Evolutionary conservation across 1,140 invertebrate genomes (phyloP), one percentile per base, ranked within the genome.

Genomic region (Bemisia tabaci): DNA sequence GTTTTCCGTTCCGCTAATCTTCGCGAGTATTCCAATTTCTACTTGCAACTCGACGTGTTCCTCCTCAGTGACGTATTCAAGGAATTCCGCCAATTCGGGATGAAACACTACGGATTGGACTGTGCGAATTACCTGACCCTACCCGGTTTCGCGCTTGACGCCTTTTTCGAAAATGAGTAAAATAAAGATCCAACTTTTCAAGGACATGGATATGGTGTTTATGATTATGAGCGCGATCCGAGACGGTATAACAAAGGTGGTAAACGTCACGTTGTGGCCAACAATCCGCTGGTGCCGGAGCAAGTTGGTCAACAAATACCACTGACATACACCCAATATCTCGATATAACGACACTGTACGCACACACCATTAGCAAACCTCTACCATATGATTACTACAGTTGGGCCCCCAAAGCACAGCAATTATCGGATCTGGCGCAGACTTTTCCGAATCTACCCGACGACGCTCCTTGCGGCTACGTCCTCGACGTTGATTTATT

Each of bases 401-500:
- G 17, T 9, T 48, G 33, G 33, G 33, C 17, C 17, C 33, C 17
- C 5, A 48, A 48, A 17, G 33, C 33, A 48, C 5, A 48, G 5
- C n/a, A n/a, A n/a, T n/a, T n/a, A n/a, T n/a, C n/a, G n/a, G n/a
- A n/a, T n/a, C n/a, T n/a, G n/a, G 17, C 33, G 5, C 17, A 9
- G 5, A 48, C 5, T 48, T 5, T 48, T 48, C 17, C 17, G 33
- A 17, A 48, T 9, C 5, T 48, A 48, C 5, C 5, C 33, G 70
- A 79, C 68, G 73, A 79, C 75, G 71, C 74, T 67, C 23, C 72
- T 26, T 69, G 68, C 60, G 82, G 82, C 5, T 84, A 79, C 68
- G 79, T 84, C 64, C 71, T 85, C 27, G 82, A 85, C 60, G 70
- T 75, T 2, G 69, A 75, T 67, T 33, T 79, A 21, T 59, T 70